A percentile compares a stretch with the other conserved stretches of the same genome.
Conservation (phyloP, 2,797 vertebrate genomes). For the Spinibarbus caldwelli region DNA sequence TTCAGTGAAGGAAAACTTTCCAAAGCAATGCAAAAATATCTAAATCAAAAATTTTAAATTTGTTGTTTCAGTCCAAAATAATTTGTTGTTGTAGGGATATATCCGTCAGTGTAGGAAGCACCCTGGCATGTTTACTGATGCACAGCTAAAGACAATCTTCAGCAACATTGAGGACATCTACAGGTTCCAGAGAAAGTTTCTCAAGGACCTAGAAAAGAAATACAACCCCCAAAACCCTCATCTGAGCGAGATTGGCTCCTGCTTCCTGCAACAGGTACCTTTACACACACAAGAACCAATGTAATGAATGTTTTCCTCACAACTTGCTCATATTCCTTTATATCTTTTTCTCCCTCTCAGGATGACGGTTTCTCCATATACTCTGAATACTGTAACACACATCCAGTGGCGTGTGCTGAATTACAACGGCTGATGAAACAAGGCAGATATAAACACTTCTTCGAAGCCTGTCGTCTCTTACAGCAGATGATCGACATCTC, state of each 20-base stretch:
- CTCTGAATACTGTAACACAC: conserved; percentile 97
- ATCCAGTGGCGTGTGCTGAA: conserved; percentile 89
- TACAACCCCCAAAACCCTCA: conserved; percentile 95
- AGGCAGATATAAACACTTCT: conserved; percentile 94
- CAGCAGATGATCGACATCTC: conserved; percentile 99
- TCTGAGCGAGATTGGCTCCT: conserved; percentile 93
- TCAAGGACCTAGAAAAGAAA: conserved; percentile 93
- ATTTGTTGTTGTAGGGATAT: conserved; percentile 83
- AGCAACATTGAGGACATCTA: conserved; percentile 99
- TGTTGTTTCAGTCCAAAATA: background rate
- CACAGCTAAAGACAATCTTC: conserved; percentile 92
- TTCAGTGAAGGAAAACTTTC: conserved; percentile 31
- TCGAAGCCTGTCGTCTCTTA: conserved; percentile 95
- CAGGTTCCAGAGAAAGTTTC: conserved; percentile 94
- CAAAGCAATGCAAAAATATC: background rate
- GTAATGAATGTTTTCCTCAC: background rate
- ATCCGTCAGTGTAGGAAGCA: conserved; percentile 96
- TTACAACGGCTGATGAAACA: conserved; percentile 92
- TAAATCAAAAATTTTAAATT: background rate
- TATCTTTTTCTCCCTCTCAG: conserved; percentile 65
- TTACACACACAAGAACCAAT: background rate
- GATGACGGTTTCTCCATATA: conserved; percentile 96
- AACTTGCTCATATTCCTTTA: background rate
- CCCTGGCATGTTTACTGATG: conserved; percentile 91
- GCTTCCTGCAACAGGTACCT: conserved; percentile 92